Evolutionary conservation across 2,113 vertebrate genomes (phyloP).

Genomic region (Trochalopteron elliotii): DNA sequence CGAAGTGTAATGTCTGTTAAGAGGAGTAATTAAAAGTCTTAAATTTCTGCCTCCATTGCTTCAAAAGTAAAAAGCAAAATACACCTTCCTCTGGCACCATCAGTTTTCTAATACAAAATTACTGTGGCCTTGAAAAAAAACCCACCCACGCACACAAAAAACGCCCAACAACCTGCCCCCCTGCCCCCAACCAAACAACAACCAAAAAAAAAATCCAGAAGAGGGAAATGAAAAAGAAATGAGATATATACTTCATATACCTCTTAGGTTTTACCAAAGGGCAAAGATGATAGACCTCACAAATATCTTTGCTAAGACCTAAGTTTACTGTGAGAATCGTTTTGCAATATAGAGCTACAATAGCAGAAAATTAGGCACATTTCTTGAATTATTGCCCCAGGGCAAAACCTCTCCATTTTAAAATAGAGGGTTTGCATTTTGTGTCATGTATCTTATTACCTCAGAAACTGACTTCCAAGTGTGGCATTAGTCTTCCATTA

Average conservation of each 20-base stretch:
- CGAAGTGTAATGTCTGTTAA: neutral
- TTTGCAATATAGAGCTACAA: neutral
- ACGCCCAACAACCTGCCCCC: neutral
- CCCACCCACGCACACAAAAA: rapidly evolving
- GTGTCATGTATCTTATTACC: neutral
- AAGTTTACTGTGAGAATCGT: neutral
- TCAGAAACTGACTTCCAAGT: neutral
- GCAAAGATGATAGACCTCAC: neutral
- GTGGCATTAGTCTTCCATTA: neutral
- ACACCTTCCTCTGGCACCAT: neutral
- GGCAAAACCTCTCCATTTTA: neutral
- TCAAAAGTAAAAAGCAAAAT: neutral
- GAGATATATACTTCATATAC: neutral
- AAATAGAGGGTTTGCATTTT: neutral
- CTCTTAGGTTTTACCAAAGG: neutral
- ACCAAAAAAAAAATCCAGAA: neutral
- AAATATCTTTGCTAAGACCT: neutral
- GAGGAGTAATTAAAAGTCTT: neutral
- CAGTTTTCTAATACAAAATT: neutral
- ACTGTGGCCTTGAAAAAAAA: neutral
- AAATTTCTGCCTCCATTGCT: neutral
- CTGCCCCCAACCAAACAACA: rapidly evolving
- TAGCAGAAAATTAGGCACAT: neutral
- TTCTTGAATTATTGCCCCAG: neutral
- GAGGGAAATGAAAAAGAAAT: neutral